Evolutionary conservation across 2,888 invertebrate genomes (phyloP).

Genomic region (Ditula angustiorana): DNA sequence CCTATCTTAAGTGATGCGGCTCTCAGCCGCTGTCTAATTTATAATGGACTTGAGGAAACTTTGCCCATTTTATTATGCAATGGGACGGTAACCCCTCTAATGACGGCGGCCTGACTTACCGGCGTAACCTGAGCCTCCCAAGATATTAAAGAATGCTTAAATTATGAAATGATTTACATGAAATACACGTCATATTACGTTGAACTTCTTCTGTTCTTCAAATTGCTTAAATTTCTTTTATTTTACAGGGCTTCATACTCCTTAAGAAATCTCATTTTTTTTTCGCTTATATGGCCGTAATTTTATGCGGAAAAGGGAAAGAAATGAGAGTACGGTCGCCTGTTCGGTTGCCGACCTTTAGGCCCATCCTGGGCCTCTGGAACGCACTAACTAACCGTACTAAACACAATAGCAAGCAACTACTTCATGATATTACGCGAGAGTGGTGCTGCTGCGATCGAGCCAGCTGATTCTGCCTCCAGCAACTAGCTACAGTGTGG

Average conservation of each 20-base stretch:
- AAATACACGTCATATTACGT: conserved; percentile 53
- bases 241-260: not conserved
- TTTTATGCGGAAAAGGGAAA: no score
- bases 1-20: conserved; percentile 85
- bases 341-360: no score
- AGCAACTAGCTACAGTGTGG: no score
- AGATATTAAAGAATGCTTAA: conserved; percentile 77
- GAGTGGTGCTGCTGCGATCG: no score
- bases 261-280: no score
- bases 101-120: conserved; percentile 79
- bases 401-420: no score
- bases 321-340: no score
- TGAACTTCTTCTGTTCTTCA: conserved; percentile 10
- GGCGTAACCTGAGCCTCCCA: conserved; percentile 73
- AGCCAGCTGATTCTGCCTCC: no score
- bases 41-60: conserved; percentile 85
- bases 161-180: conserved; percentile 66
- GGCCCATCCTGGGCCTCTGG: no score
- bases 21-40: conserved; percentile 84
- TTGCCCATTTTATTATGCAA: conserved; percentile 85
- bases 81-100: conserved; percentile 84
- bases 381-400: no score
- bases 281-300: no score
- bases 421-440: no score
- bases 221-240: not conserved